Evolutionary conservation across 2,888 invertebrate genomes (phyloP), one percentile per base, ranked within the genome.

Genomic region (Luperina nickerlii): DNA sequence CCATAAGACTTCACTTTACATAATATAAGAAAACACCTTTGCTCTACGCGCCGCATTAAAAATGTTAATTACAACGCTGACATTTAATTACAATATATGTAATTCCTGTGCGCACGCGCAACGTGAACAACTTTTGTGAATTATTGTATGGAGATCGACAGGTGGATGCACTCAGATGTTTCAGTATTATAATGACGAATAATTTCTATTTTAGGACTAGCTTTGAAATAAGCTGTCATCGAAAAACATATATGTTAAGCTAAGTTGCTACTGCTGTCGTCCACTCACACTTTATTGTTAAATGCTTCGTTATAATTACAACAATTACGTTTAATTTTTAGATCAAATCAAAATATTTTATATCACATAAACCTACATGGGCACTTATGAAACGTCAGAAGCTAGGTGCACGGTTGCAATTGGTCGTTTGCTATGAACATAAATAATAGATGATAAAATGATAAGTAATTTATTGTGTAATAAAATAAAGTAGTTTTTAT

Each of bases 11-110:
- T 54, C 74, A 76, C 76, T 82, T 78, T 76, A 76, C 76, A 81
- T 84, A 77, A 81, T 84, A 77, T 60, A 51, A 81, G 77, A 77
- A 76, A 88, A 79, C 88, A 87, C 83, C 85, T 88, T 85, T 81
- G 65, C 87, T 90, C 88, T 87, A 87, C 87, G 72, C 82, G 70
- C 74, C 68, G 54, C 72, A 88, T 88, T 85, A 85, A 80, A 86
- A 88, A 92, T 92, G 89, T 78, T 91, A 92, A 93, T 91, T 87
- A 88, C 87, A 63, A 72, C 79, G 84, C 89, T 94, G 94, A 94
- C 93, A 93, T 94, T 94, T 92, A 90, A 88, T 90, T 88, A 89
- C 87, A 91, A 86, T 88, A 85, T 88, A n/a, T n/a, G n/a, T n/a
- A 80, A 81, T 81, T 74, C 66, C 69, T 13, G 70, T 71, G 87